Conservation (phyloP, 1,140 invertebrate species). For the Coenobita brevimanus region DNA sequence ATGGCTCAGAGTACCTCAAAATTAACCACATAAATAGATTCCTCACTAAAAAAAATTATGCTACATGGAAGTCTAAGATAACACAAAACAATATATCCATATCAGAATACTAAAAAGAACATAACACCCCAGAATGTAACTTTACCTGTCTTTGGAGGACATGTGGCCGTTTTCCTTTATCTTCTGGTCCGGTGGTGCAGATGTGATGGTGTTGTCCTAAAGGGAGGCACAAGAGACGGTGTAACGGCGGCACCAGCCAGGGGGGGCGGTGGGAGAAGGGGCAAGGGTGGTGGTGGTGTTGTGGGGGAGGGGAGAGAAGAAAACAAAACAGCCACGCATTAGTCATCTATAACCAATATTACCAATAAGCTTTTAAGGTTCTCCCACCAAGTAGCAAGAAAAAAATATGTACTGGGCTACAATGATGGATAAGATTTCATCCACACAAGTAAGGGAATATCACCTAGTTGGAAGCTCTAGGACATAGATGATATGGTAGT, state of each 20-base stretch:
- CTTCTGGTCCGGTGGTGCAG: conserved; percentile 35
- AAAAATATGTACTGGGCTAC: conserved; percentile 24
- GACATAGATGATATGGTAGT: not conserved
- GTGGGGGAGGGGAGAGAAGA: conserved; percentile 42
- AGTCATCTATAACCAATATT: conserved; percentile 38
- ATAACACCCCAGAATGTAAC: no score
- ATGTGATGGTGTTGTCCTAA: conserved; percentile 48
- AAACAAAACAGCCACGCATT: conserved; percentile 66
- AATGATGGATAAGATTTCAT: conserved; percentile 14
- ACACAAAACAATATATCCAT: no score
- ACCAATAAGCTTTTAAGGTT: conserved; percentile 18
- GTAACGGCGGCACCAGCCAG: conserved; percentile 66
- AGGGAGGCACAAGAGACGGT: conserved; percentile 69
- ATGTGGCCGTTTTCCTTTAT: conserved; percentile 65
- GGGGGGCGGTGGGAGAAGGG: conserved; percentile 67
- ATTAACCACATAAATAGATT: no score
- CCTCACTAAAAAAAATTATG: no score
- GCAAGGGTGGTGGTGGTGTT: conserved; percentile 10
- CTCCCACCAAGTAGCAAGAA: conserved; percentile 63
- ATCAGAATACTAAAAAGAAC: not conserved
- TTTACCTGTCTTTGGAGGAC: conserved; percentile 60
- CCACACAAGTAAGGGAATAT: not conserved
- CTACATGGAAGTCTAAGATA: no score
- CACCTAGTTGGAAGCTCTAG: conserved; percentile 29
- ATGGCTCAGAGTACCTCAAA: no score